These are phyloP conservation scores for Anniella stebbinsi DNA, from an alignment of 2,797 vertebrate species.

Conservation along the genomic window DNA sequence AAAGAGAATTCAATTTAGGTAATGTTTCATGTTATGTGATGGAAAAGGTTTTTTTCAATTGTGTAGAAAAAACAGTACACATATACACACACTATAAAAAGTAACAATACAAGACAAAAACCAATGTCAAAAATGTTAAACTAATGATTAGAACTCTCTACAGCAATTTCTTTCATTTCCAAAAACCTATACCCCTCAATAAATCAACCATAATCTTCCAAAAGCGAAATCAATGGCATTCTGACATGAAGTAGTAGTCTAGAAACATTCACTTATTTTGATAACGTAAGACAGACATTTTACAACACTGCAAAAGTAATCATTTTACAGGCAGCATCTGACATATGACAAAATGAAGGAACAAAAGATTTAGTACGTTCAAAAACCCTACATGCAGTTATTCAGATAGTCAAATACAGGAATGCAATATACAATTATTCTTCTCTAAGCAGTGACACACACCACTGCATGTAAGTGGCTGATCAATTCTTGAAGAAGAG, in stretches of 20 bases:
- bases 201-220: not conserved
- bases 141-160: not conserved
- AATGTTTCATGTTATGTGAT: not conserved
- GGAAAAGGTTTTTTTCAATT: not conserved
- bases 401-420: not conserved
- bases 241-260: not conserved
- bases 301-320: not conserved
- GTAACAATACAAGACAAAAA: not conserved
- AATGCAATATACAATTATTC: not conserved
- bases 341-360: not conserved
- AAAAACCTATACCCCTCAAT: not conserved
- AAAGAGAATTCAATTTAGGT: slow-evolving; percentile 1
- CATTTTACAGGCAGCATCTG: not conserved
- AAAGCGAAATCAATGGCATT: slow-evolving; percentile 5
- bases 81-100: not conserved
- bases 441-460: not conserved
- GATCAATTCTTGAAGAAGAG: not conserved
- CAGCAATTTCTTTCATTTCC: not conserved
- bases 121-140: not conserved
- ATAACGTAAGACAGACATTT: not conserved
- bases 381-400: not conserved
- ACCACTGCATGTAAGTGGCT: not conserved
- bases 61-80: not conserved
- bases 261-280: not conserved
- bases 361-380: not conserved